A percentile compares a stretch with the other conserved stretches of the same genome.
Conservation (phyloP, 92 coral and sea anemone species). For the Umimayanthus chanpuru region DNA sequence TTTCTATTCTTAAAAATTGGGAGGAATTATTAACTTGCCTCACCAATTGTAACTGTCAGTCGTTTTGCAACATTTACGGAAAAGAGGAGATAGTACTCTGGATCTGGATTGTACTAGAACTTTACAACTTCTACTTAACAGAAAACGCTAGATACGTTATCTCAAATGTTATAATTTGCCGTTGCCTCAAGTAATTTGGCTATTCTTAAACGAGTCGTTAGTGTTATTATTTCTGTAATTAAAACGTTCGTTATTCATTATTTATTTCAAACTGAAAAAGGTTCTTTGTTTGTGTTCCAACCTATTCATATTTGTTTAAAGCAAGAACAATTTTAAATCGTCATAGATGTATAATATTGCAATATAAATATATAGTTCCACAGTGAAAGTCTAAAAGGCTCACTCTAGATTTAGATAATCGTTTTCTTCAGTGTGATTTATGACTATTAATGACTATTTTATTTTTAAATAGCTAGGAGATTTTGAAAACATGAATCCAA, state of each 20-base stretch:
- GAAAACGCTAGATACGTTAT: too few relatives aligned
- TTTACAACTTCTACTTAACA: too few relatives aligned
- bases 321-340: neutral
- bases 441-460: slow-evolving; percentile 6
- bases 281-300: neutral
- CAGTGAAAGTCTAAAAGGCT: neutral
- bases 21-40: neutral
- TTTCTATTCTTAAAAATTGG: neutral
- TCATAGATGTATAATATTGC: neutral
- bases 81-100: too few relatives aligned
- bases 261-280: slow-evolving; percentile 9
- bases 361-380: neutral
- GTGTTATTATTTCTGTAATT: slow-evolving; percentile 36
- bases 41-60: neutral
- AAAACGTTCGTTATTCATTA: slow-evolving; percentile 34
- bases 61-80: neutral
- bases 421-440: slow-evolving; percentile 1
- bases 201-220: neutral
- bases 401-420: slow-evolving; percentile 3
- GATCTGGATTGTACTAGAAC: too few relatives aligned
- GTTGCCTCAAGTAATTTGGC: slow-evolving; percentile 11
- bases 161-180: neutral
- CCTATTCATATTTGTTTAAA: neutral
- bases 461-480: slow-evolving; percentile 19
- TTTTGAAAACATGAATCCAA: slow-evolving; percentile 26